phyloP scores from a whole-genome alignment of 2,113 vertebrate genomes.

The Percopsis transmontana region DNA sequence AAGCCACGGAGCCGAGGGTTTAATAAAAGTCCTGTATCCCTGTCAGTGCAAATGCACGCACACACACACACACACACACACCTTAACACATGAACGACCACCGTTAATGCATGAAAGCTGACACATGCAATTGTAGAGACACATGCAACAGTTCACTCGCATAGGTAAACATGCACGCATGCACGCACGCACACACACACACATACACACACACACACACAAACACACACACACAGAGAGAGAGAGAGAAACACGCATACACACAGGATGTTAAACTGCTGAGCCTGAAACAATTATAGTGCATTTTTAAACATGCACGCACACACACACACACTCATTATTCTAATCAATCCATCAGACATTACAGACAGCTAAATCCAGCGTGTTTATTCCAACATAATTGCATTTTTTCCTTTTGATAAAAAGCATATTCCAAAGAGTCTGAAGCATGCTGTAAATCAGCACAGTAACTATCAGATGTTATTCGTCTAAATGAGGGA shows the following conservation, averaged over 20 bases:
- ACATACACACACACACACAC: not conserved
- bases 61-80: not conserved
- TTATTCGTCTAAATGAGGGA: constrained; percentile 57
- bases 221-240: not conserved
- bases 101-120: too few species aligned
- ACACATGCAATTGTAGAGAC: too few species aligned
- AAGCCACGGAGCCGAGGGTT: too few species aligned
- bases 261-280: constrained; percentile 6
- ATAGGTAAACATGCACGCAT: not conserved
- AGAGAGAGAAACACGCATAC: not conserved
- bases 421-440: constrained; percentile 20
- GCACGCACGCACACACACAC: not conserved
- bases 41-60: too few species aligned
- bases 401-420: not conserved
- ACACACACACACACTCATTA: not conserved
- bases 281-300: constrained; percentile 4
- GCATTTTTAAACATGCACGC: not conserved
- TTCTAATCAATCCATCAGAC: constrained; percentile 17
- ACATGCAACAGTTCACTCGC: not conserved
- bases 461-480: constrained; percentile 44
- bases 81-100: too few species aligned
- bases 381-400: constrained; percentile 25
- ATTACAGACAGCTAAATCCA: constrained; percentile 15
- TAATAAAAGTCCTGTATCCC: too few species aligned
- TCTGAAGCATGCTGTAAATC: constrained; percentile 20